These are phyloP conservation scores for Portunus trituberculatus DNA, from an alignment of 1,140 invertebrate genomes.

Conservation along the genomic window DNA sequence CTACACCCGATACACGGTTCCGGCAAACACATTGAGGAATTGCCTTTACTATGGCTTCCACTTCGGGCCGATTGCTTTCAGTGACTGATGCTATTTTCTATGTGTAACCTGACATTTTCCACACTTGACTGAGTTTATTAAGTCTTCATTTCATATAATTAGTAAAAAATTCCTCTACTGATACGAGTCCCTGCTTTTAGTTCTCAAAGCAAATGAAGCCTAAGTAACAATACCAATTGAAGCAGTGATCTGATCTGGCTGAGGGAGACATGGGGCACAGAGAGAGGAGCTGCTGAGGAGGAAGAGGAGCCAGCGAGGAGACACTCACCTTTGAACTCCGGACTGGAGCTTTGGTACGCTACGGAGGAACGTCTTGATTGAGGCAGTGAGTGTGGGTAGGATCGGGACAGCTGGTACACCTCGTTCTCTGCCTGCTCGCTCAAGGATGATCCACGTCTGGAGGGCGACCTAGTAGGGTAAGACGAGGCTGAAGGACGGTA, in stretches of 20 bases:
- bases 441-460: conserved; percentile 90
- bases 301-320: neutral
- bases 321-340: conserved; percentile 74
- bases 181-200: too few relatives aligned
- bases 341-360: conserved; percentile 73
- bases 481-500: neutral
- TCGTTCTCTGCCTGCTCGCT: conserved; percentile 92
- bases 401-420: conserved; percentile 90
- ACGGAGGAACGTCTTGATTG: conserved; percentile 91
- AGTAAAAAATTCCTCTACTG: too few relatives aligned
- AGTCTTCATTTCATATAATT: too few relatives aligned
- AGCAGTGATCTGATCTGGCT: neutral
- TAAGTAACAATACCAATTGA: neutral
- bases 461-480: conserved; percentile 81
- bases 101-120: neutral
- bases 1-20: neutral
- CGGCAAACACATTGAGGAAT: neutral
- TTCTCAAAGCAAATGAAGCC: too few relatives aligned
- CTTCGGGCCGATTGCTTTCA: neutral
- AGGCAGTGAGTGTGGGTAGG: conserved; percentile 91
- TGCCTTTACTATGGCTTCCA: neutral
- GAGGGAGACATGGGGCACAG: neutral
- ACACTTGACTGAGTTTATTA: neutral
- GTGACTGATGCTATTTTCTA: neutral
- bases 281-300: too few relatives aligned